These are phyloP conservation scores for Hydrolagus affinis DNA, from an alignment of 2,113 vertebrate genomes.

Conservation along the genomic window DNA sequence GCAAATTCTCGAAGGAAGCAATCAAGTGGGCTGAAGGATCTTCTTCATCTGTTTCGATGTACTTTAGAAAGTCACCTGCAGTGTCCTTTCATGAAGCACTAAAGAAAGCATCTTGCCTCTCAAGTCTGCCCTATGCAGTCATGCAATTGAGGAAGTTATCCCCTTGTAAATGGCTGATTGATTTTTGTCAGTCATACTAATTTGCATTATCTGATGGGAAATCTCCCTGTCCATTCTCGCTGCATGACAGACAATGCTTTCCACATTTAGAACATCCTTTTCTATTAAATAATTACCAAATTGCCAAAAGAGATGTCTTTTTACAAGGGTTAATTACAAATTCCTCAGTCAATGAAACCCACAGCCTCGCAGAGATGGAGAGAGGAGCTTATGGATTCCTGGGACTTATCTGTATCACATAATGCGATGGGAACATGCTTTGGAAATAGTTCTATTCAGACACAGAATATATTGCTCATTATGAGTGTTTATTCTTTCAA, in stretches of 20 bases:
- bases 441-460: neutral
- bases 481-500: neutral
- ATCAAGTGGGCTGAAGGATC: no score
- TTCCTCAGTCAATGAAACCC: neutral
- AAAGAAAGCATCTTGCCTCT: neutral
- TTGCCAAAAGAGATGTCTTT: constrained; percentile 8
- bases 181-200: constrained; percentile 4
- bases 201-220: constrained; percentile 7
- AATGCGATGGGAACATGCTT: neutral
- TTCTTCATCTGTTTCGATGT: no score
- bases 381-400: neutral
- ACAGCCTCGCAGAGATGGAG: neutral
- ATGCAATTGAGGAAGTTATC: neutral
- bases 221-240: neutral
- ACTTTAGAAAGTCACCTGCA: no score
- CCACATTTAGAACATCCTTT: neutral
- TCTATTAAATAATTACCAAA: constrained; percentile 30
- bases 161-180: neutral
- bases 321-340: constrained; percentile 1
- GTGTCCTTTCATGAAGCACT: constrained; percentile 16
- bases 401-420: neutral
- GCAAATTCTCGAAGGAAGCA: no score
- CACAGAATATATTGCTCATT: neutral
- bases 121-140: neutral
- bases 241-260: neutral